Base-by-base conservation (phyloP, 1,140 invertebrate genomes). In the Harlomillsia oculata region DNA sequence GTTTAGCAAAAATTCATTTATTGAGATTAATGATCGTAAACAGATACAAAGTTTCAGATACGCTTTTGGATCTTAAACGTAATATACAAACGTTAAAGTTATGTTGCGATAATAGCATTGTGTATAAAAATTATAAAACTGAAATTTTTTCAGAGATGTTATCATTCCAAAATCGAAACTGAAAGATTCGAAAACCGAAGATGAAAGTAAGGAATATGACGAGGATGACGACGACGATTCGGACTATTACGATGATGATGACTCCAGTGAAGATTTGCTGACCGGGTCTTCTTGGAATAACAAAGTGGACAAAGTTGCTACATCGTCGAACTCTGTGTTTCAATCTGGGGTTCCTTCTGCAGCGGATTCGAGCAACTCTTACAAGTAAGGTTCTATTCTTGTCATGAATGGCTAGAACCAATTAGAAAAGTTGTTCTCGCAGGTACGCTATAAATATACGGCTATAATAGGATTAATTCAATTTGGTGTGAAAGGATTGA, bases 221-320 rank as follows among this genome's bases (percentile, higher is more conserved):
- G 63, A 59, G 34, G 63, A 65, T 30, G 64, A 66, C 18, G 64
- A 66, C 41, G 62, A 59, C 28, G 66, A 68, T 40, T 62, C 63
- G 1, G 66, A 67, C 32, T 67, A 69, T 44, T 64, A 69, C n/a
- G 67, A 69, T 34, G 65, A 82, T 64, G 82, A 83, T 62, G 82
- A 83, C 63, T 78, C 82, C 26, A 83, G 83, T 71, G 83, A 83
- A 67, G 82, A 84, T 64, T 80, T 81, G 68, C 54, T 49, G 30
- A 45, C 57, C 50, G 37, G 34, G 36, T 36, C 32, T 53, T 44
- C 53, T 20, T 45, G 34, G 32, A 53, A 30, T 30, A 45, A 54
- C 37, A 54, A 60, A 30, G 21, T 32, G 45, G 52, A 48, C 26
- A 53, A 49, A 53, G 41, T 32, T 25, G 21, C 55, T 30, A 48